A percentile compares a stretch with the other conserved stretches of the same genome.
Conservation (phyloP, 2,797 vertebrate genomes). For the Zenarchopterus dispar region DNA sequence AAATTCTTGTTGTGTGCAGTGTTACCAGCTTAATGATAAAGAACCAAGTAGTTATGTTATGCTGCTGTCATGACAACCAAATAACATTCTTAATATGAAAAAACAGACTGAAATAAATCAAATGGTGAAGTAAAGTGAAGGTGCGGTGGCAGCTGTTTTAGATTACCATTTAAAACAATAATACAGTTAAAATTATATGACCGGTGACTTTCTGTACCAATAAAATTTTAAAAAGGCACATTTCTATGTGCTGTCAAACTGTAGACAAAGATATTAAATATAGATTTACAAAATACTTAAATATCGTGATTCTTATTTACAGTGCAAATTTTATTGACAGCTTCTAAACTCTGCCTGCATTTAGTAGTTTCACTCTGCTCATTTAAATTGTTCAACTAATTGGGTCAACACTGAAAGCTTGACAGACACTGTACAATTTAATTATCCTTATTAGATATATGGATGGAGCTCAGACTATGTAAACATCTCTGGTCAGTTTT, state of each 20-base stretch:
- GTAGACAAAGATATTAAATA: too few relatives aligned
- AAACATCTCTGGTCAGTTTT: neutral
- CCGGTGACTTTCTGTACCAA: neutral
- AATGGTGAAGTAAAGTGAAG: neutral
- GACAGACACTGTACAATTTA: neutral
- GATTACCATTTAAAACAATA: neutral
- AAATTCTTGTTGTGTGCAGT: neutral
- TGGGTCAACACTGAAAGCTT: neutral
- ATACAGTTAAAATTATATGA: conserved; percentile 5
- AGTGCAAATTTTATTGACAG: too few relatives aligned
- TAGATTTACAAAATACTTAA: too few relatives aligned
- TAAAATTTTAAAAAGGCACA: neutral
- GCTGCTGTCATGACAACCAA: neutral
- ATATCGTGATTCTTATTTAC: too few relatives aligned
- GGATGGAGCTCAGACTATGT: neutral
- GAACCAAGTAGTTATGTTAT: neutral
- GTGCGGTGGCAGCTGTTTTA: neutral
- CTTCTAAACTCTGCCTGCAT: too few relatives aligned
- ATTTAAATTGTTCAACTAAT: too few relatives aligned
- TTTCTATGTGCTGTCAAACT: neutral
- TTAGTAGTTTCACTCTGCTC: too few relatives aligned
- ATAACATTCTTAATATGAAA: neutral
- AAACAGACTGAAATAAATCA: neutral
- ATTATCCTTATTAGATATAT: neutral
- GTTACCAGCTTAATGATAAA: neutral